These are phyloP conservation scores for Lutraria rhynchaena DNA, from an alignment of 1,140 invertebrate species.

Conservation along the genomic window DNA sequence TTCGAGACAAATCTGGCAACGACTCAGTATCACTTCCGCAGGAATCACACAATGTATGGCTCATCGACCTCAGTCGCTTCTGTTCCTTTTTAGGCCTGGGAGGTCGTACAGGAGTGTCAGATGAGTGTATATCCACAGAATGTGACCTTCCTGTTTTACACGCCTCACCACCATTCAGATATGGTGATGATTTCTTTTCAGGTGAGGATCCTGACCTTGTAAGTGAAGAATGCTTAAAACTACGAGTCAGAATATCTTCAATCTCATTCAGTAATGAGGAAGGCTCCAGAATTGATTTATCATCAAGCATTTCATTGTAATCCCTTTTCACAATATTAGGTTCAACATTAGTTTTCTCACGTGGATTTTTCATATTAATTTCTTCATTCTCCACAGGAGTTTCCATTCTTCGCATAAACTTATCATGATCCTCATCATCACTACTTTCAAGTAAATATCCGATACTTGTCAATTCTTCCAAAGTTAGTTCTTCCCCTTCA, in stretches of 20 bases:
- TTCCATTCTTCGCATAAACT: not conserved
- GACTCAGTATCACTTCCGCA: constrained; percentile 58
- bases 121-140: constrained; percentile 31
- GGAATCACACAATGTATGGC: constrained; percentile 34
- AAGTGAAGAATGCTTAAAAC: constrained; percentile 53
- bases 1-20: constrained; percentile 44
- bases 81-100: constrained; percentile 54
- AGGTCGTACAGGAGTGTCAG: constrained; percentile 25
- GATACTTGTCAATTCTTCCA: constrained; percentile 19
- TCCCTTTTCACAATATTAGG: not conserved
- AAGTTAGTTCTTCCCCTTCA: constrained; percentile 26
- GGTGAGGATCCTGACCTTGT: constrained; percentile 43
- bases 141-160: constrained; percentile 23
- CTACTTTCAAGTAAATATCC: constrained; percentile 10
- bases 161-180: not conserved
- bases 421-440: constrained; percentile 42
- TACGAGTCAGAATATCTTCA: constrained; percentile 57
- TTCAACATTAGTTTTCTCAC: not conserved
- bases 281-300: constrained; percentile 49
- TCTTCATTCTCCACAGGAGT: not conserved
- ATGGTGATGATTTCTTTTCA: constrained; percentile 47
- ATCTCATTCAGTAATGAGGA: constrained; percentile 58
- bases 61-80: constrained; percentile 31
- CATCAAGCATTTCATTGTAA: constrained; percentile 42
- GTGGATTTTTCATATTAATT: no score